Conservation (phyloP, 2,888 invertebrate species). For the Cordilura impudica region DNA sequence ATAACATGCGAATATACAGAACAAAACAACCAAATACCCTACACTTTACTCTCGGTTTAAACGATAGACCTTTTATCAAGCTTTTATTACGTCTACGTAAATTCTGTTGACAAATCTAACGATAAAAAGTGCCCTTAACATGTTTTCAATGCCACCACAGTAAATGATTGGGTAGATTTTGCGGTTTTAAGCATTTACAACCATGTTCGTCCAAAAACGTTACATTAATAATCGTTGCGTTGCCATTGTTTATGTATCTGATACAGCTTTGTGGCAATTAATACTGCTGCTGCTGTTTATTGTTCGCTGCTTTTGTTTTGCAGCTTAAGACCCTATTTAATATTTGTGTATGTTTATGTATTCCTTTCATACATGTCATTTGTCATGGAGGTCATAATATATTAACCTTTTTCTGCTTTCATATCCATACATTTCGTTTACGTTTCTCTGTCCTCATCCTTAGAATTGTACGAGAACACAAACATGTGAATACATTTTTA, state of each 20-base stretch:
- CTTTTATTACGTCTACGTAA: not conserved
- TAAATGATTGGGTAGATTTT: constrained; percentile 52
- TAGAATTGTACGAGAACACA: not conserved
- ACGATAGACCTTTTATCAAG: too few relatives aligned
- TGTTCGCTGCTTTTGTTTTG: not conserved
- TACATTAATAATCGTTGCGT: constrained; percentile 46
- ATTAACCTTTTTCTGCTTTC: constrained; percentile 1
- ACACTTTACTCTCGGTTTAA: too few relatives aligned
- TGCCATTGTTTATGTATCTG: constrained; percentile 38
- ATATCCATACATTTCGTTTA: not conserved
- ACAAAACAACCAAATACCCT: not conserved
- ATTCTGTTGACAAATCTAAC: too few relatives aligned
- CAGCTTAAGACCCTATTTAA: not conserved
- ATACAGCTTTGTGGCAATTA: constrained; percentile 22
- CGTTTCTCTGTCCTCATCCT: not conserved
- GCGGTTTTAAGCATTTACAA: constrained; percentile 49
- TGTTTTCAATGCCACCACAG: not conserved
- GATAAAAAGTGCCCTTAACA: too few relatives aligned
- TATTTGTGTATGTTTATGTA: not conserved
- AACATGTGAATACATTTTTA: not conserved
- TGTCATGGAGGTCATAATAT: constrained; percentile 13
- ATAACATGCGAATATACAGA: too few relatives aligned
- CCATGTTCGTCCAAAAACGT: constrained; percentile 19
- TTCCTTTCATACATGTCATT: constrained; percentile 16
- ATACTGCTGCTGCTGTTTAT: not conserved